Percentiles rank a stretch among this genome's conserved stretches.
Evolutionary conservation across 2,888 invertebrate species (phyloP).

Genomic region (Tribolium freemani): DNA sequence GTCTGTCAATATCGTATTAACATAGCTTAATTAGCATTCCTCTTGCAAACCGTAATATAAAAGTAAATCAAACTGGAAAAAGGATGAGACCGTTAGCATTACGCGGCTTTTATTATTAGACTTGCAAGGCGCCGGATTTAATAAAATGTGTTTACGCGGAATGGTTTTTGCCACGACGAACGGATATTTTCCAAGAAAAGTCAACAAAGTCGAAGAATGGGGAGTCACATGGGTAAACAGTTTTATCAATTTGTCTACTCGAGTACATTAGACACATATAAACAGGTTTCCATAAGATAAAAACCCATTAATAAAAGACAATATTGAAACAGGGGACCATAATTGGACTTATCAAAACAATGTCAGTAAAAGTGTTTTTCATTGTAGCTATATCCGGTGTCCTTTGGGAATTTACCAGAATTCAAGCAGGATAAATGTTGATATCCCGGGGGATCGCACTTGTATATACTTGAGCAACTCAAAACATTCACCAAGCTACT

Average conservation of each 20-base stretch:
- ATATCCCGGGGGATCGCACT: constrained; percentile 49
- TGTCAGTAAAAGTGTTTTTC: constrained; percentile 54
- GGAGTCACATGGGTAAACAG: constrained; percentile 29
- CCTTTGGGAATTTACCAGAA: constrained; percentile 52
- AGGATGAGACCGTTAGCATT: not conserved
- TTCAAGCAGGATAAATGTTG: constrained; percentile 54
- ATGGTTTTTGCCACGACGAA: constrained; percentile 9
- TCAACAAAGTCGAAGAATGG: constrained; percentile 22
- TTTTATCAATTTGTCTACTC: constrained; percentile 37
- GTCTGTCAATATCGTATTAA: constrained; percentile 12
- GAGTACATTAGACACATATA: constrained; percentile 40
- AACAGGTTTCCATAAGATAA: constrained; percentile 35
- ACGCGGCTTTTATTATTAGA: not conserved
- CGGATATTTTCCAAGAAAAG: constrained; percentile 15
- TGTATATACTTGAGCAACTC: constrained; percentile 47
- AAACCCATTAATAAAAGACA: constrained; percentile 48
- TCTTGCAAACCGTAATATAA: not conserved
- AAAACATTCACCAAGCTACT: constrained; percentile 47
- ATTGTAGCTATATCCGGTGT: constrained; percentile 52
- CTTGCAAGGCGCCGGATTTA: not conserved
- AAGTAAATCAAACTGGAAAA: not conserved
- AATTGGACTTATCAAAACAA: constrained; percentile 54
- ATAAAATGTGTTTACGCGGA: constrained; percentile 30
- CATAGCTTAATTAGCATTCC: constrained; percentile 9
- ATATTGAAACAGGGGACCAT: constrained; percentile 50